Base-by-base conservation (phyloP, 2,888 invertebrate genomes). In the Griposia aprilina region DNA sequence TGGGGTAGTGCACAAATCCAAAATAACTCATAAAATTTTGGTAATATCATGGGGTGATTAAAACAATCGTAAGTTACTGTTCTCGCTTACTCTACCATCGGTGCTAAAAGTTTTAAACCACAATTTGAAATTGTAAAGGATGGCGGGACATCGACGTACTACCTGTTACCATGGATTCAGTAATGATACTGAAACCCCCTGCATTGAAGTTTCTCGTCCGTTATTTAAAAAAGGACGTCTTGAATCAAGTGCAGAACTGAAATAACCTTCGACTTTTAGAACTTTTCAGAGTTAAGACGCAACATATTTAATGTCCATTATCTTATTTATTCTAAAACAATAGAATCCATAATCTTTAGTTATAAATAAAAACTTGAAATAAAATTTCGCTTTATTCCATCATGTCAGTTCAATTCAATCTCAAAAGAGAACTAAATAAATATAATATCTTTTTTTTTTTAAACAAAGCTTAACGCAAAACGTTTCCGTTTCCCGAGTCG, bases 401-500 rank as follows among this genome's bases (percentile, higher is more conserved):
- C 62, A 68, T 15, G 74, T 76, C 79, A 79, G 48, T 74, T 76
- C 74, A 59, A 63, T 74, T 76, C 74, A 59, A 63, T 73, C 57
- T 60, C 57, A 69, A 77, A 83, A 87, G 13, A 55, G 41, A 69
- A 76, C 68, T 69, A 83, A 86, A 84, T 81, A 84, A 88, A 83
- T 71, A 80, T 72, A 78, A 82, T 74, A 75, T 81, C 74, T 66
- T 13, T 30, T 71, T 85, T 88, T 90, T 91, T 88, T 70, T 87
- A 80, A 77, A 88, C 88, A 88, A 86, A 89, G 90, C 90, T 90
- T 91, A 90, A 82, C 89, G 88, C 84, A 90, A 91, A 91, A 91
- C 90, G 90, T 91, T 91, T 91, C 88, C 91, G 90, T 92, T 92
- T 92, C 85, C 89, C 90, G 90, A 88, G 87, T 90, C 89, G 91